Percentiles rank a stretch among this genome's conserved stretches.
These are phyloP conservation scores for Callyntrura sp. DNA, from an alignment of 2,888 invertebrate genomes.

Conservation along the genomic window DNA sequence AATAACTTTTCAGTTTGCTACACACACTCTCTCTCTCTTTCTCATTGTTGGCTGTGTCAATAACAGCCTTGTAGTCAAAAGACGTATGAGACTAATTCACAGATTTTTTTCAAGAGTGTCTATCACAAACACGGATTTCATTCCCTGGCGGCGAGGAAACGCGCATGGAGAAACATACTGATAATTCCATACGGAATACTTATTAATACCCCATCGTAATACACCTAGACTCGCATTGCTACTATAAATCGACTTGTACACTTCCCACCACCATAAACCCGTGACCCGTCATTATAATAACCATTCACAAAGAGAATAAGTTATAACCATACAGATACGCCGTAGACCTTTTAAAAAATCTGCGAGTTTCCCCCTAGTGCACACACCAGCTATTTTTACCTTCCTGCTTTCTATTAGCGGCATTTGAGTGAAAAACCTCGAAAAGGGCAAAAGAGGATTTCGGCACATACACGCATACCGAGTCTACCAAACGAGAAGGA, in stretches of 20 bases:
- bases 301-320: too few species aligned
- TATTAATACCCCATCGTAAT: too few species aligned
- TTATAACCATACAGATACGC: too few species aligned
- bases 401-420: background rate
- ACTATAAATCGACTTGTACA: background rate
- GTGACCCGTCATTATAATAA: too few species aligned
- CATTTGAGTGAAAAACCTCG: too few species aligned
- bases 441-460: too few species aligned
- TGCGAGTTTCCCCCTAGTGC: background rate
- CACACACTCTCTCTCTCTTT: slow-evolving; percentile 35
- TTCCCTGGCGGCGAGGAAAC: too few species aligned
- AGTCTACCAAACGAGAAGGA: slow-evolving; percentile 11
- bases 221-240: background rate
- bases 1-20: slow-evolving; percentile 7
- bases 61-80: slow-evolving; percentile 72
- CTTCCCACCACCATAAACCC: background rate
- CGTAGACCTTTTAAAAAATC: slow-evolving; percentile 18
- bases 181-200: too few species aligned
- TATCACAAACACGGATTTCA: slow-evolving; percentile 60
- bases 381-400: slow-evolving; percentile 6
- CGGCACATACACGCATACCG: too few species aligned
- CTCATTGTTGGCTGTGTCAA: slow-evolving; percentile 66
- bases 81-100: slow-evolving; percentile 75
- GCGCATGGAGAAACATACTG: too few species aligned
- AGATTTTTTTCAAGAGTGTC: slow-evolving; percentile 70